phyloP scores from a whole-genome alignment of 2,113 vertebrate genomes.

The Alligator sinensis region DNA sequence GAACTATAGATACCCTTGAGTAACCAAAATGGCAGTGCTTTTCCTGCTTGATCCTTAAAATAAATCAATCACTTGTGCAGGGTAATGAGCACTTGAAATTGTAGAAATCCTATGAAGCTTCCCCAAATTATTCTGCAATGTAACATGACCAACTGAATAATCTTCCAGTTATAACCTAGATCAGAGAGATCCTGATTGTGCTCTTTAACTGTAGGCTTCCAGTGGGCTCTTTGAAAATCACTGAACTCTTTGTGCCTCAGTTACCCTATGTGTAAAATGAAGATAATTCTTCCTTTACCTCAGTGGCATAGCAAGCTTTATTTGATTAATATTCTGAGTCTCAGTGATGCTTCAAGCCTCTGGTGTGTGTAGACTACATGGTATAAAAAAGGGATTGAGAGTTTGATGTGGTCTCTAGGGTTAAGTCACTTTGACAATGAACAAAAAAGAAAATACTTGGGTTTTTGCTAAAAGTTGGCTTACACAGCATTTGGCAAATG shows the following conservation, averaged over 20 bases:
- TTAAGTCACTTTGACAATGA: not conserved
- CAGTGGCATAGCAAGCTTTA: not conserved
- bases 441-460: not conserved
- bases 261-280: not conserved
- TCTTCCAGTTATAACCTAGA: not conserved
- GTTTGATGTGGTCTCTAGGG: not conserved
- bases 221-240: not conserved
- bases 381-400: not conserved
- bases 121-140: not conserved
- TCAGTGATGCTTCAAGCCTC: not conserved
- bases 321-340: not conserved
- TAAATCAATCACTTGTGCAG: not conserved
- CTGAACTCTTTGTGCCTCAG: not conserved
- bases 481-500: not conserved
- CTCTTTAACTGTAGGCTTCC: not conserved
- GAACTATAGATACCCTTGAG: rapidly evolving
- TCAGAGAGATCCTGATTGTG: not conserved
- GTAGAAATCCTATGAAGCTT: not conserved
- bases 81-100: not conserved
- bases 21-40: not conserved
- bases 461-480: not conserved
- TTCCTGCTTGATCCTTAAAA: not conserved
- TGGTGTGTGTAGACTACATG: not conserved
- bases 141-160: not conserved
- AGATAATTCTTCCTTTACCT: not conserved